Conservation (phyloP, 2,888 invertebrate species). For the Alloscopus bannaensis region DNA sequence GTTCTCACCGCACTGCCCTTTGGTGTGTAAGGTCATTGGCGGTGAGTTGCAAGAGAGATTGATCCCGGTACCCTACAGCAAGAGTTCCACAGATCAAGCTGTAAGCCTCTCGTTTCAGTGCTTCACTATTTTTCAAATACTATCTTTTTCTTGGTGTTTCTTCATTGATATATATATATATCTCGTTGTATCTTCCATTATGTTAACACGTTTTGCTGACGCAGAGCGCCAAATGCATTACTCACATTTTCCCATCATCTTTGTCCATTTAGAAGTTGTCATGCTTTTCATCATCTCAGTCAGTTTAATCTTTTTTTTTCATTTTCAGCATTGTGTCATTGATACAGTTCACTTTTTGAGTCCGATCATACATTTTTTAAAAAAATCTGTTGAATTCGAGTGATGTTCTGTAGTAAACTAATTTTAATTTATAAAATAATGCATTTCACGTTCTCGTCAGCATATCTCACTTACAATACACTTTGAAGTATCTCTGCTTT, state of each 20-base stretch:
- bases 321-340: too few relatives aligned
- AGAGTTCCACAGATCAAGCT: constrained; percentile 99
- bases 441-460: too few relatives aligned
- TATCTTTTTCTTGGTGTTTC: constrained; percentile 50
- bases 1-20: constrained; percentile 88
- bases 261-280: too few relatives aligned
- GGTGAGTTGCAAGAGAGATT: constrained; percentile 99
- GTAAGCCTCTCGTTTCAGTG: constrained; percentile 87
- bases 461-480: too few relatives aligned
- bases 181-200: constrained; percentile 33
- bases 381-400: too few relatives aligned
- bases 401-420: too few relatives aligned
- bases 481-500: neutral
- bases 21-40: constrained; percentile 99
- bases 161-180: constrained; percentile 35
- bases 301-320: too few relatives aligned
- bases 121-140: constrained; percentile 65
- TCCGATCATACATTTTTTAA: too few relatives aligned
- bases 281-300: too few relatives aligned
- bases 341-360: too few relatives aligned
- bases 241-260: too few relatives aligned
- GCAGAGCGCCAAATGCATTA: neutral
- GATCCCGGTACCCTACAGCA: constrained; percentile 99
- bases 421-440: too few relatives aligned
- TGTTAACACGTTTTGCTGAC: constrained; percentile 23